Conservation (phyloP, 1,140 invertebrate genomes). For the Platyura marginata region DNA sequence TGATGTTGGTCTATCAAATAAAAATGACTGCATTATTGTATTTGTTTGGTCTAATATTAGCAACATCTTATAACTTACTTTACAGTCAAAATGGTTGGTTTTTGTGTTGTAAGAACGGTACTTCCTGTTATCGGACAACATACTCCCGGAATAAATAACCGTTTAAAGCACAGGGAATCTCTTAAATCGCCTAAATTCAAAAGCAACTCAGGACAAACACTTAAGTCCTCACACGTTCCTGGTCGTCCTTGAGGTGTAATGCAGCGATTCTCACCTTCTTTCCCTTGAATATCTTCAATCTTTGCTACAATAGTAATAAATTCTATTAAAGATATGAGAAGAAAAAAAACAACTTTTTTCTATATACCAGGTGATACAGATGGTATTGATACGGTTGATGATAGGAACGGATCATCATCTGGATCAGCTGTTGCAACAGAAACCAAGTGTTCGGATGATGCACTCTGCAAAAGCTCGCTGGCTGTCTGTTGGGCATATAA, state of each 20-base stretch:
- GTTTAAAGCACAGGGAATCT: slow-evolving; percentile 81
- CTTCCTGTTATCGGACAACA: slow-evolving; percentile 51
- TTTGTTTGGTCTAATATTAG: neutral
- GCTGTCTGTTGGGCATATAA: no score
- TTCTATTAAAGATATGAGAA: no score
- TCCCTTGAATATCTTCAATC: slow-evolving; percentile 9
- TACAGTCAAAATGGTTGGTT: slow-evolving; percentile 27
- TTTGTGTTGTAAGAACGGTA: slow-evolving; percentile 17
- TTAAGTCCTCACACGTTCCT: slow-evolving; percentile 76
- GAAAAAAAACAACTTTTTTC: no score
- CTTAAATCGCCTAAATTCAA: slow-evolving; percentile 63
- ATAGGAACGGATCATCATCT: no score
- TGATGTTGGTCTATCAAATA: no score
- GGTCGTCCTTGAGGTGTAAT: slow-evolving; percentile 58
- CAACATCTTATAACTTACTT: neutral
- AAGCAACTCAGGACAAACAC: slow-evolving; percentile 70
- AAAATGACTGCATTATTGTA: neutral
- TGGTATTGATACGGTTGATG: no score
- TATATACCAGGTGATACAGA: no score
- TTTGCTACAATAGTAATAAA: neutral
- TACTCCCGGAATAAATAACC: slow-evolving; percentile 76
- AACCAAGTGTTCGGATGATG: no score
- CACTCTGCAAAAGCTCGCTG: no score
- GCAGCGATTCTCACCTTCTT: slow-evolving; percentile 32
- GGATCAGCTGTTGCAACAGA: no score